These are phyloP conservation scores for Oncorhynchus nerka DNA, from an alignment of 2,113 vertebrate species.

Conservation along the genomic window DNA sequence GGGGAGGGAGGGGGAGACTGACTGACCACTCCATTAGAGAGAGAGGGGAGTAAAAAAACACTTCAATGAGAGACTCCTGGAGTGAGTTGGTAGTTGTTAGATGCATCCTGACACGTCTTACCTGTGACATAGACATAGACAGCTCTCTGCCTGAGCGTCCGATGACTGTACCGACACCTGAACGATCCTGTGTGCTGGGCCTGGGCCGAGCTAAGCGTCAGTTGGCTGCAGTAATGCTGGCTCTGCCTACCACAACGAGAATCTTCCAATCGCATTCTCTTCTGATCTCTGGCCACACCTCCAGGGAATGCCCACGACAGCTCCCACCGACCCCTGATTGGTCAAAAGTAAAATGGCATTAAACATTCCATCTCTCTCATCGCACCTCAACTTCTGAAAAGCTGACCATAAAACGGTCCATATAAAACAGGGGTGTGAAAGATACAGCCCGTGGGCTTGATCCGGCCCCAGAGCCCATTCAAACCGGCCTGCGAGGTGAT, in stretches of 20 bases:
- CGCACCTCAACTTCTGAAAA: too few relatives aligned
- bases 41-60: too few relatives aligned
- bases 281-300: conserved; percentile 69
- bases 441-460: too few relatives aligned
- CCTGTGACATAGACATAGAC: conserved; percentile 92
- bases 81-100: too few relatives aligned
- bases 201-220: conserved; percentile 77
- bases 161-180: conserved; percentile 80
- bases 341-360: background rate
- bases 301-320: conserved; percentile 85
- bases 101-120: conserved; percentile 60
- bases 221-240: conserved; percentile 80
- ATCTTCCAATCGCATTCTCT: conserved; percentile 72
- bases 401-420: too few relatives aligned
- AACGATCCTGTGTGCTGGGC: conserved; percentile 86
- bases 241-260: conserved; percentile 78
- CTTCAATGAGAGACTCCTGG: too few relatives aligned
- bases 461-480: too few relatives aligned
- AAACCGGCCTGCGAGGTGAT: too few relatives aligned
- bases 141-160: conserved; percentile 66
- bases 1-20: too few relatives aligned
- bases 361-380: background rate
- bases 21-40: too few relatives aligned
- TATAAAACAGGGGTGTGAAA: too few relatives aligned
- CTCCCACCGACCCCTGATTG: conserved; percentile 82